Conservation (phyloP, 2,797 vertebrate species). For the Sternarchorhynchus goeldii region DNA sequence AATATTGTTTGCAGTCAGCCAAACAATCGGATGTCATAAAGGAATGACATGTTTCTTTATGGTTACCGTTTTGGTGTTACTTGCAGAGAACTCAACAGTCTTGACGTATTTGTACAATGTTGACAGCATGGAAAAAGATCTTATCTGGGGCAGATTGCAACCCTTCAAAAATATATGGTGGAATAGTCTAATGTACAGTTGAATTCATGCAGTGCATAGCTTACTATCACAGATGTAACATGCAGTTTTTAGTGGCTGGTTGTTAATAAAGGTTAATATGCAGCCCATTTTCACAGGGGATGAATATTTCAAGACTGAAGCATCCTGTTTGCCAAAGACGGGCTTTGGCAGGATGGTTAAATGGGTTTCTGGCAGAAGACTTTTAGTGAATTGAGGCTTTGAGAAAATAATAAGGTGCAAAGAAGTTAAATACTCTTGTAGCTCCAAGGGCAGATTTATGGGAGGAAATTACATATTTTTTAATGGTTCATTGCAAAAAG, state of each 20-base stretch:
- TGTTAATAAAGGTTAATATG: neutral
- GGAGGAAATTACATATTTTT: neutral
- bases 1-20: neutral
- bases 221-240: neutral
- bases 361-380: conserved; percentile 59
- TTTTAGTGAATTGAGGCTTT: conserved; percentile 24
- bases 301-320: conserved; percentile 31
- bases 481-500: neutral
- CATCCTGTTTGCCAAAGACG: conserved; percentile 52
- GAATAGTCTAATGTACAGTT: neutral
- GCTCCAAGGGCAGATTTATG: neutral
- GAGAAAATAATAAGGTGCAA: neutral
- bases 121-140: neutral
- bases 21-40: neutral
- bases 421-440: neutral
- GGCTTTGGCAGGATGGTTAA: conserved; percentile 67
- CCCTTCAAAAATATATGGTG: no score
- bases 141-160: neutral
- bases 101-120: neutral
- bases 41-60: conserved; percentile 7
- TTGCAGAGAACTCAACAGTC: neutral
- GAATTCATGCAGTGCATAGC: neutral
- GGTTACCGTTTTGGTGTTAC: neutral
- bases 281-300: conserved; percentile 30
- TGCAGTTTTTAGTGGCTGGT: neutral